Conservation (phyloP, 2,888 invertebrate species). For the Melinopterus prodromus region DNA sequence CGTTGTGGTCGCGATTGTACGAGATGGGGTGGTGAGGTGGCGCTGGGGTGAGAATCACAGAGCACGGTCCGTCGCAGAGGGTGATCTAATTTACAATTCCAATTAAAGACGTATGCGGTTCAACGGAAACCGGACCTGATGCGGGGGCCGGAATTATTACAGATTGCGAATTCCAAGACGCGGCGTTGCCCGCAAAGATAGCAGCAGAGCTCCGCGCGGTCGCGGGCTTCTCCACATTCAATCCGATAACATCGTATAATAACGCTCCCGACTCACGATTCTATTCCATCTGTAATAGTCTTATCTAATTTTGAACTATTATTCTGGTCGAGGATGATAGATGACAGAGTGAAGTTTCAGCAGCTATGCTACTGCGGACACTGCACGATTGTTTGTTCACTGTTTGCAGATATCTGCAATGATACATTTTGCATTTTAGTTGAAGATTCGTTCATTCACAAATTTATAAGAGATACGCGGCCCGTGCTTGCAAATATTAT, state of each 20-base stretch:
- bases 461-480: too few relatives aligned
- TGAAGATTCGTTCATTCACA: too few relatives aligned
- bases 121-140: not conserved
- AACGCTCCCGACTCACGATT: not conserved
- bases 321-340: not conserved
- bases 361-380: not conserved
- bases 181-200: not conserved
- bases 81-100: constrained; percentile 23
- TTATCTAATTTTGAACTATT: not conserved
- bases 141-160: constrained; percentile 15
- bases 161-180: constrained; percentile 11
- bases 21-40: not conserved
- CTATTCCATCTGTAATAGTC: not conserved
- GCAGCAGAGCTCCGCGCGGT: not conserved
- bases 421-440: too few relatives aligned
- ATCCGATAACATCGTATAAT: not conserved
- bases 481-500: too few relatives aligned
- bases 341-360: not conserved
- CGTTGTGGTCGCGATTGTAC: not conserved
- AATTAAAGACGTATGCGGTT: constrained; percentile 26
- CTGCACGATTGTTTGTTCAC: too few relatives aligned
- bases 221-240: not conserved
- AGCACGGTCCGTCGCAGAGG: constrained; percentile 14
- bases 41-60: not conserved
- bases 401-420: too few relatives aligned